A percentile compares a stretch with the other conserved stretches of the same genome.
Evolutionary conservation across 2,113 vertebrate genomes (phyloP).

Genomic region (Chlorocebus sabaeus): DNA sequence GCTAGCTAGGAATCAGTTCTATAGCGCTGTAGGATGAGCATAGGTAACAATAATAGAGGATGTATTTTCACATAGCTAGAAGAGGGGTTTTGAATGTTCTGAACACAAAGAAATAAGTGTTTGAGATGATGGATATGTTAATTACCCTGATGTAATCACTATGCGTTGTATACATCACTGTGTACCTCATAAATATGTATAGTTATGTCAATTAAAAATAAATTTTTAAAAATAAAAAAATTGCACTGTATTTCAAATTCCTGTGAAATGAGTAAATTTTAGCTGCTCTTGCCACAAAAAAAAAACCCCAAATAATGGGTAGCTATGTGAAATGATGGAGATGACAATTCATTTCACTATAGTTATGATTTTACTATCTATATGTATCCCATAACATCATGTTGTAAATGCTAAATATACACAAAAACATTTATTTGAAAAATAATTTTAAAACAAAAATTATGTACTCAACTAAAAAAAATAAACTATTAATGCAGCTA

Average conservation of each 20-base stretch:
- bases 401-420: neutral
- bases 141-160: neutral
- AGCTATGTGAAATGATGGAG: neutral
- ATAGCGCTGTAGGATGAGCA: neutral
- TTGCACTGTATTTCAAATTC: neutral
- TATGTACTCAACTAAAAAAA: neutral
- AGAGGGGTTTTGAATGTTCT: neutral
- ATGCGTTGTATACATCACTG: neutral
- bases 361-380: neutral
- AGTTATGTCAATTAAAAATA: neutral
- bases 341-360: neutral
- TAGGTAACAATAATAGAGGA: neutral
- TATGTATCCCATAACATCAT: neutral
- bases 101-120: neutral
- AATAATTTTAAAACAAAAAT: neutral
- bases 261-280: neutral
- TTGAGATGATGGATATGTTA: neutral
- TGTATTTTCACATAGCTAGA: neutral
- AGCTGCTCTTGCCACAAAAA: neutral
- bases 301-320: neutral
- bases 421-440: neutral
- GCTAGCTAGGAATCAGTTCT: neutral
- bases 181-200: neutral
- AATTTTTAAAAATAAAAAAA: neutral
- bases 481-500: neutral